Percentiles rank a stretch among this genome's conserved stretches.
phyloP scores from a whole-genome alignment of 2,113 vertebrate genomes.

The Tetrax tetrax region DNA sequence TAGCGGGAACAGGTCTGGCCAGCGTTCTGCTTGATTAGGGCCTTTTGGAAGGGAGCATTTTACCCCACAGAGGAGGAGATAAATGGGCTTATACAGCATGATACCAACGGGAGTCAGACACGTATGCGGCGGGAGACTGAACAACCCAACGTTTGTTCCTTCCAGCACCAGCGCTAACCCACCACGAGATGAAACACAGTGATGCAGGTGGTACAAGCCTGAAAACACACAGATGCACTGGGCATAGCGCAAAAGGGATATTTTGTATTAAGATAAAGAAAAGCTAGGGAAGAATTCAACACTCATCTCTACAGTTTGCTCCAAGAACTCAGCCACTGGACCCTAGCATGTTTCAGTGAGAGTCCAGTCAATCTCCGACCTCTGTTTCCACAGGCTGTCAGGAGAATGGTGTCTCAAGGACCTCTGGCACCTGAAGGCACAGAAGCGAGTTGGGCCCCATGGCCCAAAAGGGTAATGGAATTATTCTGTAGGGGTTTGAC shows the following conservation, averaged over 20 bases:
- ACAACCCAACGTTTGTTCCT: slow-evolving; percentile 32
- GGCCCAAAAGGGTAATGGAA: neutral
- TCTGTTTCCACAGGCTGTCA: neutral
- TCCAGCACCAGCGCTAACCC: neutral
- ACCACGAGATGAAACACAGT: neutral
- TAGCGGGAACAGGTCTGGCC: slow-evolving; percentile 63
- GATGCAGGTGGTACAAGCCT: neutral
- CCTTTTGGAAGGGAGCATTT: slow-evolving; percentile 70
- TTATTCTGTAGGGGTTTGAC: neutral
- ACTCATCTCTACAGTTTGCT: neutral
- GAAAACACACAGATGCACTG: neutral
- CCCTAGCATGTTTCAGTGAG: neutral
- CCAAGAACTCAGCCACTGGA: neutral
- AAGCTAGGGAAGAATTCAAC: neutral
- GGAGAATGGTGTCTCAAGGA: neutral
- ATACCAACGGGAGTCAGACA: neutral
- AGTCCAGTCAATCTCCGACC: neutral
- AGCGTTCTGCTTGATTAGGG: slow-evolving; percentile 44
- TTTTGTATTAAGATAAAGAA: neutral
- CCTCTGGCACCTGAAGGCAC: neutral
- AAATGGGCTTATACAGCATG: neutral
- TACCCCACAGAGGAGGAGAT: neutral
- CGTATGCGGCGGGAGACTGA: neutral
- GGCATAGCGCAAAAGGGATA: neutral
- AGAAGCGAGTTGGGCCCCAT: neutral